Conservation (phyloP, 1,140 invertebrate species). For the Halyomorpha halys region DNA sequence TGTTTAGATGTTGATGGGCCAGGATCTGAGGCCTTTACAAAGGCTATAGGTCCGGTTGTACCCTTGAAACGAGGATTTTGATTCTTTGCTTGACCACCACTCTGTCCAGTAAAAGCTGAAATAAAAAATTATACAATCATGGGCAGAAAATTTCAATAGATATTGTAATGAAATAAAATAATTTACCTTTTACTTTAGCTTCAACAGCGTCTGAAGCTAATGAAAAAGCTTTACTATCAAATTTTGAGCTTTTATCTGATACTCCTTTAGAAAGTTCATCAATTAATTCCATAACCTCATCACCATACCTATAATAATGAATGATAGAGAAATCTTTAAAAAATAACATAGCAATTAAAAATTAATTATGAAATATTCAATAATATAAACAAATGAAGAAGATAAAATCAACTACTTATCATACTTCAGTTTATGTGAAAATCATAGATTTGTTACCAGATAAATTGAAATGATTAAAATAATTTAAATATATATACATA, state of each 20-base stretch:
- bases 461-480: too few species aligned
- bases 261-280: conserved; percentile 56
- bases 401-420: too few species aligned
- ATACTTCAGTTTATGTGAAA: too few species aligned
- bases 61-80: neutral
- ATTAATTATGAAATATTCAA: too few species aligned
- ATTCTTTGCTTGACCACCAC: neutral
- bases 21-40: neutral
- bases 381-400: too few species aligned
- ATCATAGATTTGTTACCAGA: too few species aligned
- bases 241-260: conserved; percentile 54
- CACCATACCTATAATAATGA: conserved; percentile 52
- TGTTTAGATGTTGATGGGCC: neutral
- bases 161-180: neutral
- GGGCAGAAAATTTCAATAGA: neutral
- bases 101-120: conserved; percentile 5
- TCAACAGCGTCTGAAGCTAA: conserved; percentile 58
- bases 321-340: too few species aligned
- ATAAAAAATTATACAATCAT: neutral
- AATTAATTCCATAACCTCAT: conserved; percentile 64
- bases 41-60: neutral
- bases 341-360: too few species aligned
- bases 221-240: conserved; percentile 63
- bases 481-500: too few species aligned
- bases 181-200: conserved; percentile 53